Conservation (phyloP, 1,140 invertebrate genomes). For the Brachystomella parvula region DNA sequence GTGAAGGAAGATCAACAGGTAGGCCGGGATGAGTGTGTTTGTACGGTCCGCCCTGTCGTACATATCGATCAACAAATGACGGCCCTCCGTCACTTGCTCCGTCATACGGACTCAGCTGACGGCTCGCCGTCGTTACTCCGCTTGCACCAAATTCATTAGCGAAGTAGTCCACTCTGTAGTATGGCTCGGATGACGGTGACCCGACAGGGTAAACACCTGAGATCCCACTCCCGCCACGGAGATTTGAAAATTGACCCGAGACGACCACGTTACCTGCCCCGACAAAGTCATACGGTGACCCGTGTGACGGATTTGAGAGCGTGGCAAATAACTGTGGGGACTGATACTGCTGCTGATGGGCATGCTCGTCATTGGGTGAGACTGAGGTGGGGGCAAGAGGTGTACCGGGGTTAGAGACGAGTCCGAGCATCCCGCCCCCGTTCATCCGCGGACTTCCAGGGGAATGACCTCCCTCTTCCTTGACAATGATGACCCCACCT, state of each 20-base stretch:
- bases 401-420: constrained; percentile 5
- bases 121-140: constrained; percentile 21
- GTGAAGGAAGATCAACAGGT: constrained; percentile 80
- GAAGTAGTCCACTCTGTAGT: constrained; percentile 39
- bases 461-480: constrained; percentile 30
- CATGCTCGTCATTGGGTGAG: constrained; percentile 27
- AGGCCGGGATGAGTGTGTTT: constrained; percentile 42
- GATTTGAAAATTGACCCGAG: constrained; percentile 25
- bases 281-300: constrained; percentile 22
- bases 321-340: constrained; percentile 31
- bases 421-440: constrained; percentile 22
- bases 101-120: constrained; percentile 28
- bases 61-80: constrained; percentile 52
- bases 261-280: constrained; percentile 15
- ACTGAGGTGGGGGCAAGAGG: constrained; percentile 11
- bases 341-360: constrained; percentile 17
- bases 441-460: constrained; percentile 32
- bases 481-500: constrained; percentile 28
- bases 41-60: constrained; percentile 46
- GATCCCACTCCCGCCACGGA: constrained; percentile 12
- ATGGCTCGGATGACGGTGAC: constrained; percentile 19
- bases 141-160: constrained; percentile 39
- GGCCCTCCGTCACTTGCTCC: constrained; percentile 42
- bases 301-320: constrained; percentile 18
- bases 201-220: constrained; percentile 25